These are phyloP conservation scores for Haliclona indistincta DNA, from an alignment of 37 sponge, comb jelly and placozoan species.

Conservation along the genomic window DNA sequence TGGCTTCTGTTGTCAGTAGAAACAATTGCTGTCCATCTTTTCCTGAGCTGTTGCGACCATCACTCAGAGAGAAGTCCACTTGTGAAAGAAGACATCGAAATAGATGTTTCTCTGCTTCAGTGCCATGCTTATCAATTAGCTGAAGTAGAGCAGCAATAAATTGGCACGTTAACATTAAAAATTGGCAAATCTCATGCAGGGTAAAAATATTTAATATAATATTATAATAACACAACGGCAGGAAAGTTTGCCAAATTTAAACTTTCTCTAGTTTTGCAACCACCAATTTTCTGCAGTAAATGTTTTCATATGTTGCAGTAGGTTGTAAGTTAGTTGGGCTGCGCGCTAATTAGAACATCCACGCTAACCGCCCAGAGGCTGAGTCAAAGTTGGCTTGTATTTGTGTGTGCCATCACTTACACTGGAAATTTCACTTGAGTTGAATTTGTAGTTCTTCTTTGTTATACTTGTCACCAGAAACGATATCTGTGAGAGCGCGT, in stretches of 20 bases:
- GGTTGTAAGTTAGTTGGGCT: background rate
- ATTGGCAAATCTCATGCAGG: no score
- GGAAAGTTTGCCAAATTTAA: no score
- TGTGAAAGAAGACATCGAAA: slow-evolving; percentile 78
- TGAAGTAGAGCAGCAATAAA: slow-evolving; percentile 4
- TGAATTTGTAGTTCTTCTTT: slow-evolving; percentile 88
- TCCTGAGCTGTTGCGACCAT: slow-evolving; percentile 53
- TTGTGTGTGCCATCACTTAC: slow-evolving; percentile 32
- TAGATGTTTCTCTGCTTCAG: slow-evolving; percentile 86
- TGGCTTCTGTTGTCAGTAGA: slow-evolving; percentile 80
- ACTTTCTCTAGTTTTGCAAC: no score
- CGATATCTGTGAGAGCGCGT: slow-evolving; percentile 85
- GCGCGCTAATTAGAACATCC: slow-evolving; percentile 17
- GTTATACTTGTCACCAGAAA: slow-evolving; percentile 75
- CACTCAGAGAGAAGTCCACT: slow-evolving; percentile 77
- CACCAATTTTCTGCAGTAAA: no score
- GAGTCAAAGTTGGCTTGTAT: background rate
- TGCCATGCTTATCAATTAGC: slow-evolving; percentile 86
- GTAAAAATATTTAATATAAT: no score
- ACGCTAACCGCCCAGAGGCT: background rate
- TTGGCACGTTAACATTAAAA: no score
- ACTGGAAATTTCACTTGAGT: slow-evolving; percentile 67
- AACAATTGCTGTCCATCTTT: slow-evolving; percentile 86
- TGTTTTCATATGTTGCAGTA: background rate
- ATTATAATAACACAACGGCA: no score